Base-by-base conservation (phyloP, 2,888 invertebrate genomes). In the Mesorhabditis sp. region DNA sequence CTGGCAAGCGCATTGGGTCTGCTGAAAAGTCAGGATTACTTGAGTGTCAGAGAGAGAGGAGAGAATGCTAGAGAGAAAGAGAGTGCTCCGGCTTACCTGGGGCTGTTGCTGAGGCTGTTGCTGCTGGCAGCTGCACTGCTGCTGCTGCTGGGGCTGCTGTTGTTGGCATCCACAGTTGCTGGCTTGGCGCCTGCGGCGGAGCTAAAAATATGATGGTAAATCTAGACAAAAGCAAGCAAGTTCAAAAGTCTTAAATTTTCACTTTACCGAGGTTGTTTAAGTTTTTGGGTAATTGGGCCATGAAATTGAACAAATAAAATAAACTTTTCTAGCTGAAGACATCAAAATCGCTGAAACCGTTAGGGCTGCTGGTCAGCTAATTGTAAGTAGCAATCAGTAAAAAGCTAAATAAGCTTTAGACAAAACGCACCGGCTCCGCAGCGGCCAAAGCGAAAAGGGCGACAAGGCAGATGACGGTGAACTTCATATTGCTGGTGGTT, bases 51-150 rank as follows among this genome's bases (percentile, higher is more conserved):
- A 28, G 28, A 28, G 28, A 28, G 28, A 28, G 28, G 28, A 28
- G 28, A 28, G 28, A 28, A 2, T 1, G 28, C 1, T 1, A 28
- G 28, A 28, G 1, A 28, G 28, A 28, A 2, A 28, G 28, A 28
- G 28, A 28, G 28, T n/a, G 28, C 28, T 28, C 28, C 28, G 1
- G 10, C 10, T 13, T 50, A 13, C 10, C 58, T 50, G 58, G 58
- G 58, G 58, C n/a, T 50, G 58, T 50, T 50, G 58, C 58, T 50
- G 58, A n/a, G 58, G 58, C n/a, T 50, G 58, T n/a, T 50, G 58
- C 10, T 13, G 72, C 64, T 72, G 72, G 66, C 74, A 74, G 4
- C 72, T 72, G 69, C 74, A 74, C 64, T 70, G 70, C 61, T 62
- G 62, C 61, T 62, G 62, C 65, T 74, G 74, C 67, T 71, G 71